phyloP scores from a whole-genome alignment of 2,113 vertebrate species.

The Phrynosoma platyrhinos region DNA sequence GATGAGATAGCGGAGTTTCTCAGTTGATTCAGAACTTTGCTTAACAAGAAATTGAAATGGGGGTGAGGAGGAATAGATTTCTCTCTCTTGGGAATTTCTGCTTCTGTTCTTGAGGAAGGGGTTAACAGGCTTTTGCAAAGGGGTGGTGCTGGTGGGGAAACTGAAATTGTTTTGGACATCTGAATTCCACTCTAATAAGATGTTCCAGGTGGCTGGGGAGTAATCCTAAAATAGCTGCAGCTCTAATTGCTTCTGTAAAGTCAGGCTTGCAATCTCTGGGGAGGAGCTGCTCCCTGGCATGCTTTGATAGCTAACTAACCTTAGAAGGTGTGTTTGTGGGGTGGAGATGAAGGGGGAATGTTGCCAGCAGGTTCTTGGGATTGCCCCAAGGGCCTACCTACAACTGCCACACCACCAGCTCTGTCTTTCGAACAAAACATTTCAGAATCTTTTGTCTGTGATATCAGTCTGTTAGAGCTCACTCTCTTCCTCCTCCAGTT shows the following conservation, averaged over 20 bases:
- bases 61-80: too few species aligned
- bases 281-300: slow-evolving; percentile 48
- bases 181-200: slow-evolving; percentile 81
- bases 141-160: slow-evolving; percentile 54
- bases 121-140: slow-evolving; percentile 68
- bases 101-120: slow-evolving; percentile 49
- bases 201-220: slow-evolving; percentile 79
- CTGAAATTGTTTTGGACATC: slow-evolving; percentile 79
- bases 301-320: slow-evolving; percentile 45
- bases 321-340: slow-evolving; percentile 39
- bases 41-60: background rate
- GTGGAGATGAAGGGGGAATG: background rate
- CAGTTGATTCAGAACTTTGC: background rate
- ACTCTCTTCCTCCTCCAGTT: background rate
- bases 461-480: background rate
- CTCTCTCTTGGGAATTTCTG: background rate
- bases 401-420: too few species aligned
- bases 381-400: background rate
- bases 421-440: background rate
- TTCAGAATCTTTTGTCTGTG: background rate
- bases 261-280: slow-evolving; percentile 54
- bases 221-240: slow-evolving; percentile 81
- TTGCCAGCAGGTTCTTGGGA: background rate
- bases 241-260: slow-evolving; percentile 75
- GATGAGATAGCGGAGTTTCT: background rate